Conservation (phyloP, 2,113 vertebrate genomes). For the Gobio gobio region DNA sequence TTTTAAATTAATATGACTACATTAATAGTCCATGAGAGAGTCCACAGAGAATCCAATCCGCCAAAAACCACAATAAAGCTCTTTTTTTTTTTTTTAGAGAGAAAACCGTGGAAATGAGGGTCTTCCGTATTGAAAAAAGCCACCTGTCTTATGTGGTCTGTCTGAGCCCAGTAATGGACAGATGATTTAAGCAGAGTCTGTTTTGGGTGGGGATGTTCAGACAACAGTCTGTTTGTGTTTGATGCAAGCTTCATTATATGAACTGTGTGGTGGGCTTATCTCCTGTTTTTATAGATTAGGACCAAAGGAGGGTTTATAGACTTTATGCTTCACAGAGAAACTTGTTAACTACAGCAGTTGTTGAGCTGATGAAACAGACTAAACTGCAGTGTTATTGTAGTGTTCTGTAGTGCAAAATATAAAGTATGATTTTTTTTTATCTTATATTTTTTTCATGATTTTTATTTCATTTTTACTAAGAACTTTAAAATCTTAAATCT, state of each 20-base stretch:
- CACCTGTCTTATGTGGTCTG: constrained; percentile 82
- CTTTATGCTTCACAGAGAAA: constrained; percentile 59
- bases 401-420: constrained; percentile 8
- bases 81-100: neutral
- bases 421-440: too few relatives aligned
- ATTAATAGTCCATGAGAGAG: neutral
- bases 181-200: constrained; percentile 46
- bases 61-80: constrained; percentile 30
- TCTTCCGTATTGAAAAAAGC: constrained; percentile 69
- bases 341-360: constrained; percentile 51
- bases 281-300: constrained; percentile 66
- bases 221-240: constrained; percentile 46
- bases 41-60: constrained; percentile 27
- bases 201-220: constrained; percentile 48
- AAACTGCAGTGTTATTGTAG: constrained; percentile 15
- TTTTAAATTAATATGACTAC: constrained; percentile 31
- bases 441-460: neutral
- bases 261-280: constrained; percentile 53
- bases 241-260: constrained; percentile 40
- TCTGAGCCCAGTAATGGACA: constrained; percentile 65
- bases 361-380: constrained; percentile 42
- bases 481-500: too few relatives aligned
- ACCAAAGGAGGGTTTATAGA: constrained; percentile 56
- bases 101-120: constrained; percentile 48
- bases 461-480: neutral